Conservation (phyloP, 2,888 invertebrate species). For the Corythucha ciliata region DNA sequence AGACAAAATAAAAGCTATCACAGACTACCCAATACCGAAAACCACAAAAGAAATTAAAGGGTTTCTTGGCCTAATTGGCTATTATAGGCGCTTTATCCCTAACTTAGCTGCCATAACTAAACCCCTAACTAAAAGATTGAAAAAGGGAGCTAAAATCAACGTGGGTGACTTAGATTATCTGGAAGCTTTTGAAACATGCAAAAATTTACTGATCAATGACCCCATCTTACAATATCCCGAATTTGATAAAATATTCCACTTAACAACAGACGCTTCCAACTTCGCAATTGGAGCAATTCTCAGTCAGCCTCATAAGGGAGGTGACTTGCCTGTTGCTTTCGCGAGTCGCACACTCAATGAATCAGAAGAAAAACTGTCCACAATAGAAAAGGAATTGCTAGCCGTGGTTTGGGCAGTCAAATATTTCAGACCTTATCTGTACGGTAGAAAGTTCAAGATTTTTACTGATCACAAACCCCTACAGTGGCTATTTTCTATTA, state of each 20-base stretch:
- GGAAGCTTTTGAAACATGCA: constrained; percentile 15
- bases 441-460: constrained; percentile 33
- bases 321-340: constrained; percentile 39
- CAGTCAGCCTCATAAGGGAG: constrained; percentile 33
- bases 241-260: constrained; percentile 18
- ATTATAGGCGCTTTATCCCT: constrained; percentile 18
- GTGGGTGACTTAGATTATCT: constrained; percentile 28
- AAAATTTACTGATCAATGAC: constrained; percentile 12
- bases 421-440: constrained; percentile 37
- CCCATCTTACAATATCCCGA: constrained; percentile 31
- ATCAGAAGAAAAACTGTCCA: constrained; percentile 36
- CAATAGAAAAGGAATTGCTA: constrained; percentile 38
- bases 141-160: constrained; percentile 14
- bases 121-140: constrained; percentile 19
- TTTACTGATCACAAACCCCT: constrained; percentile 19
- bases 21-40: constrained; percentile 19
- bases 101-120: constrained; percentile 13
- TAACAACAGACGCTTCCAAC: constrained; percentile 31
- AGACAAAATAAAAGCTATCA: constrained; percentile 22
- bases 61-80: constrained; percentile 25
- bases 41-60: constrained; percentile 19
- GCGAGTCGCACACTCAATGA: constrained; percentile 37
- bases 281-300: constrained; percentile 38
- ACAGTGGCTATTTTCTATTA: constrained; percentile 27
- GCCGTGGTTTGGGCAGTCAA: constrained; percentile 38